Evolutionary conservation across 30 jellyfish, hydroid and myxozoan genomes (phyloP).

Genomic region (Aurelia coerulea): DNA sequence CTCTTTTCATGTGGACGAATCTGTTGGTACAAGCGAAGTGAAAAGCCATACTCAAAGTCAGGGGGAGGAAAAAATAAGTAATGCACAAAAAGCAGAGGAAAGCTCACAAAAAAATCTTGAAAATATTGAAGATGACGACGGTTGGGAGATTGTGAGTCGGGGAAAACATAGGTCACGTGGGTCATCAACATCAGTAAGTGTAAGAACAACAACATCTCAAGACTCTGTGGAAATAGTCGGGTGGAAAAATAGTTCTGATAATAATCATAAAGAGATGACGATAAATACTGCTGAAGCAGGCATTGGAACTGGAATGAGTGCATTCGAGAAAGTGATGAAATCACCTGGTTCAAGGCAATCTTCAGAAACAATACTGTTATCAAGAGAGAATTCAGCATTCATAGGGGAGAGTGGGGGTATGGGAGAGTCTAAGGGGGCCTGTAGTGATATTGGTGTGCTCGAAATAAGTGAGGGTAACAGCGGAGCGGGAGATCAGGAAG

Average conservation of each 20-base stretch:
- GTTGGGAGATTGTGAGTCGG: constrained; percentile 94
- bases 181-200: constrained; percentile 69
- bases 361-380: not conserved
- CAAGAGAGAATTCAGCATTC: constrained; percentile 1
- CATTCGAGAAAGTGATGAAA: constrained; percentile 48
- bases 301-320: constrained; percentile 36
- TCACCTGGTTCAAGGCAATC: constrained; percentile 9
- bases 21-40: constrained; percentile 6
- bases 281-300: not conserved
- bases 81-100: not conserved
- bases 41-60: not conserved
- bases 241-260: not conserved
- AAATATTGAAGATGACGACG: constrained; percentile 52
- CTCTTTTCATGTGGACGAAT: not conserved
- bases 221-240: constrained; percentile 38
- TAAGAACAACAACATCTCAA: constrained; percentile 53
- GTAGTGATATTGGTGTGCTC: not conserved
- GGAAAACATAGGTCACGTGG: constrained; percentile 88
- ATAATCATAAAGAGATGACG: not conserved
- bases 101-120: not conserved
- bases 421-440: not conserved
- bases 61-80: not conserved
- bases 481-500: not conserved
- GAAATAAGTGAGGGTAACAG: not conserved
- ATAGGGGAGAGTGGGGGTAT: not conserved